Evolutionary conservation across 2,113 vertebrate genomes (phyloP), one percentile per base, ranked within the genome.

Genomic region (Laticauda colubrina): DNA sequence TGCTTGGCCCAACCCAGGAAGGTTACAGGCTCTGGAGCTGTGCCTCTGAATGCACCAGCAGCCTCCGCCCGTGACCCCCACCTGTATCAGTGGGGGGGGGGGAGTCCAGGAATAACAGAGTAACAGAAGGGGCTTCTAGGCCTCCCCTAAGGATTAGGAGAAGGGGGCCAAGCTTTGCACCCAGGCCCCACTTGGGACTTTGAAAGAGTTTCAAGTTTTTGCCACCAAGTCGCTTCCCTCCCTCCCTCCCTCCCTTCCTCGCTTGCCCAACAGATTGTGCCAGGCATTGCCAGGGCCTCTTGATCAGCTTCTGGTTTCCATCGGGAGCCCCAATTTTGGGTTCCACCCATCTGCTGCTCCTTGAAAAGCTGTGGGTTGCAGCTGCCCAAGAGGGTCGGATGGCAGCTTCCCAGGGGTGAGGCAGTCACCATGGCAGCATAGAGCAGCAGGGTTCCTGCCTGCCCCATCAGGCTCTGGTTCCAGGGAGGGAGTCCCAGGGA

Each of bases 211-310:
- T 29, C 1, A 24, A 61, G 24, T 0, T 61, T 61, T 61, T 0
- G 23, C 59, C 26, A 24, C 64, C 64, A 69, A 2, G n/a, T 34
- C 34, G 15, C 5, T 81, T 39, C 15, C 4, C 18, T 59, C 56
- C 21, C 56, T 1, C 2, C 14, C 64, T 2, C n/a, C n/a, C 26
- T 5, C 64, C 45, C 26, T 5, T 29, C 45, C 48, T 51, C 48
- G 48, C 64, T 2, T 18, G 11, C 64, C 29, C n/a, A 75, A 6
- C 64, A 34, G 14, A 69, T n/a, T 2, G 64, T 75, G 64, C n/a
- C 64, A 75, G n/a, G 5, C 3, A 0, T 64, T 0, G 0, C 61
- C 29, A n/a, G 0, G 4, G 61, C 26, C 29, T n/a, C 29, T 69
- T n/a, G 26, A 69, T 29, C 61, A 69, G 29, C 61, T n/a, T 69